Evolutionary conservation across 2,113 vertebrate genomes (phyloP), one percentile per base, ranked within the genome.

Genomic region (Atrichornis clamosus): DNA sequence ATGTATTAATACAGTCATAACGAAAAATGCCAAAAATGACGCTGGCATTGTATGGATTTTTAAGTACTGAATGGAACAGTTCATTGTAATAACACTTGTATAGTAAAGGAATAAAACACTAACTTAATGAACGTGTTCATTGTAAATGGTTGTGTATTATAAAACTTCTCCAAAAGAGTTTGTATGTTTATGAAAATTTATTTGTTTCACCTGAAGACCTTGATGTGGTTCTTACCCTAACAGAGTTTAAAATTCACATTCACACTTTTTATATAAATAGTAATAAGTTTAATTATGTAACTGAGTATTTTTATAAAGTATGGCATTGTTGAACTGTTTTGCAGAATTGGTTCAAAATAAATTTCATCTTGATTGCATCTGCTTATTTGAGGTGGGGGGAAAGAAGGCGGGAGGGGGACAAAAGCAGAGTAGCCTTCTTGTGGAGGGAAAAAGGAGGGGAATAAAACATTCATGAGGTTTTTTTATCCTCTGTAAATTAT

Each of bases 1-100:
- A 96, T 97, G 91, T 98, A 98, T 97, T 98, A 97, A 98, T 97
- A 83, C 64, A 93, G 69, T 96, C 96, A 89, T 92, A 94, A 85
- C 91, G 96, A 91, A 95, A 93, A 93, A 96, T 97, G 96, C 87
- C 96, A 96, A 89, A 76, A 96, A 96, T 87, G 6, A 91, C 83
- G 87, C 89, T 98, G 95, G 94, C 94, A 92, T 97, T 97, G 93
- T 94, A 96, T 98, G 97, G 96, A 90, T 97, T 98, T 95, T 98
- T 97, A 96, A 97, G 96, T 91, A 96, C 90, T 97, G 93, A 97
- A 95, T 94, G 96, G 90, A 97, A 88, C 90, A 96, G 89, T 97
- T 97, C 97, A 92, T 98, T 98, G 95, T 97, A 96, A 97, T 97
- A 97, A 96, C 95, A 97, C 95, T 98, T 99, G 98, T 99, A 99